Base-by-base conservation (phyloP, 2,113 vertebrate species). In the Vulpes lagopus region DNA sequence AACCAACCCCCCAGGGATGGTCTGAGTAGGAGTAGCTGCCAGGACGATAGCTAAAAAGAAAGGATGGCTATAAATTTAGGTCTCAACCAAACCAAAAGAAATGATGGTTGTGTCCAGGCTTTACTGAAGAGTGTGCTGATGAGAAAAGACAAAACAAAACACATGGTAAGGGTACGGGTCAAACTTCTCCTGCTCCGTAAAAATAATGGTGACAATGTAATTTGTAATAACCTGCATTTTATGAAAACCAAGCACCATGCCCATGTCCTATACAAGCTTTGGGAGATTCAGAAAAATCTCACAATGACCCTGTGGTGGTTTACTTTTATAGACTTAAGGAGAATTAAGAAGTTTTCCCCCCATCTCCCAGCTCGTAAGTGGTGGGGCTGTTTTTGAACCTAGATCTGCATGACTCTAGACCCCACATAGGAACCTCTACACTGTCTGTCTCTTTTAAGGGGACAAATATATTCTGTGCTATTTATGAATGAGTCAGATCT, bases 171-270 rank as follows among this genome's bases (percentile, higher is more conserved):
- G 53, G 35, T 73, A 15, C 38, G 73, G 35, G 86, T 88, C 71
- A 85, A 97, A 94, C 15, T 19, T 91, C 85, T 60, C 64, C 60
- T 91, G n/a, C 25, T 73, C 49, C 94, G 30, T 97, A 94, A 94
- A 94, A 93, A 71, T 27, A 95, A 91, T 57, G 1, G 78, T 35
- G 55, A 89, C 53, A 90, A 38, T 27, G 25, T 85, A 76, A 81
- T 82, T 78, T 88, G 35, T 94, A 79, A 78, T 59, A 81, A 51
- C 6, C 86, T 57, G 96, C 60, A 88, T 60, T 87, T 82, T 96
- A 57, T 60, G 30, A 95, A 89, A 73, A 95, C 15, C 4, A 76
- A 88, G n/a, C 11, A 91, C 59, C 59, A 67, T 25, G 71, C 11
- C 23, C 3, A 20, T 57, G 6, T 11, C n/a, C 78, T 86, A 55